phyloP scores from a whole-genome alignment of 2,888 invertebrate genomes.

The Drosophila multiciliata region DNA sequence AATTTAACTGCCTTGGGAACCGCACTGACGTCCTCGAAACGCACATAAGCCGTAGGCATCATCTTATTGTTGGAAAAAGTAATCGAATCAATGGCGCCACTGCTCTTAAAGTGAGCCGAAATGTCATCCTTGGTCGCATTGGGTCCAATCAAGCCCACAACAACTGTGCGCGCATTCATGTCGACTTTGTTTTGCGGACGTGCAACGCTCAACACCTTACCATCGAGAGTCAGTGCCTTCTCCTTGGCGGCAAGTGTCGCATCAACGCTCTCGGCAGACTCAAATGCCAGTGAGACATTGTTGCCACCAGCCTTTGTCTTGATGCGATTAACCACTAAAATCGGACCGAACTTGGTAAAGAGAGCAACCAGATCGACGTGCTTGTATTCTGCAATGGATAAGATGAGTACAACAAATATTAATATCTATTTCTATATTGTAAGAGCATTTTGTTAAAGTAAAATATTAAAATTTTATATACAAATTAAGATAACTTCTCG shows the following conservation, averaged over 20 bases:
- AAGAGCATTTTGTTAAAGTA: no score
- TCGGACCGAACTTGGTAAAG: slow-evolving; percentile 73
- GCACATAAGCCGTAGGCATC: slow-evolving; percentile 58
- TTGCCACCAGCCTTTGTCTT: slow-evolving; percentile 34
- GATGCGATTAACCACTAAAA: slow-evolving; percentile 48
- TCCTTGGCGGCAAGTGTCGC: slow-evolving; percentile 63
- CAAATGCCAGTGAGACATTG: slow-evolving; percentile 57
- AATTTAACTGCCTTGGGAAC: slow-evolving; percentile 56
- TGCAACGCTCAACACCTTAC: slow-evolving; percentile 34
- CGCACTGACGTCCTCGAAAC: slow-evolving; percentile 41
- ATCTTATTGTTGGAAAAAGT: slow-evolving; percentile 41
- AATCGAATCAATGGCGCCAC: slow-evolving; percentile 63
- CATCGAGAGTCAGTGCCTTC: slow-evolving; percentile 54
- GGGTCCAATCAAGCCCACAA: slow-evolving; percentile 52
- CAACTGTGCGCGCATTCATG: slow-evolving; percentile 42
- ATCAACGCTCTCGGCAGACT: slow-evolving; percentile 53
- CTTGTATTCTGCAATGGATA: slow-evolving; percentile 54
- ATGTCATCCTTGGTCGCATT: slow-evolving; percentile 53
- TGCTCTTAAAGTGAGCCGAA: slow-evolving; percentile 53
- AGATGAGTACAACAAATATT: not conserved
- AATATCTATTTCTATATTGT: not conserved
- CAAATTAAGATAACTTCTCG: not conserved
- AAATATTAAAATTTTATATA: not conserved
- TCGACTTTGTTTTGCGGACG: slow-evolving; percentile 4
- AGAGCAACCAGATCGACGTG: slow-evolving; percentile 62